Evolutionary conservation across 1,140 invertebrate genomes (phyloP), one percentile per base, ranked within the genome.

Genomic region (Cecropterus lyciades): DNA sequence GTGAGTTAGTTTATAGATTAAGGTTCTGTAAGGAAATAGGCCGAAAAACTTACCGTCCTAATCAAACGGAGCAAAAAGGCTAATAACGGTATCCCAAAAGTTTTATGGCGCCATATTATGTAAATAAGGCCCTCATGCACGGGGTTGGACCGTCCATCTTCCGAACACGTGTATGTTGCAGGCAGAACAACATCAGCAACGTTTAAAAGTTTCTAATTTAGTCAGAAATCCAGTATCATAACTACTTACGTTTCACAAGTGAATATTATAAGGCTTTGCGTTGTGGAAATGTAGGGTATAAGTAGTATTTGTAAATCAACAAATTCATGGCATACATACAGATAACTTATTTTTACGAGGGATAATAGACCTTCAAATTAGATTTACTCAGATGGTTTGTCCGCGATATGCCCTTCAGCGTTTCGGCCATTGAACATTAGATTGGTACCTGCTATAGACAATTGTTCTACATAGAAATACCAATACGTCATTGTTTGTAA

Each of bases 31-130:
- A 52, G 33, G 10, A 27, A 8, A 15, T 6, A 14, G 9, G 10
- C 13, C n/a, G 10, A 11, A 37, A 57, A 57, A 57, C 42, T 46
- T 57, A 13, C 8, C 4, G 15, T 57, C 40, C 33, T 57, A 57
- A 46, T 57, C 40, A 45, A 57, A 57, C 42, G 1, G 42, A 46
- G 42, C 42, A 57, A 57, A 57, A 46, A 57, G 55, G 42, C 42
- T 57, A 57, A 57, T 46, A 46, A 57, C 42, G 20, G 11, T 13
- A 13, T 3, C 55, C 55, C 17, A 13, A 57, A 57, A 57, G 16
- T 56, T 57, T 57, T 46, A 46, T 57, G 40, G 42, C 7, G 7
- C 14, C 40, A 2, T 43, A 45, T 57, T 46, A 57, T 57, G 55
- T 20, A 30, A 59, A 59, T 59, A n/a, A 14, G 42, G 42, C 14